Evolutionary conservation across 2,113 vertebrate species (phyloP).

Genomic region (Heptranchias perlo): DNA sequence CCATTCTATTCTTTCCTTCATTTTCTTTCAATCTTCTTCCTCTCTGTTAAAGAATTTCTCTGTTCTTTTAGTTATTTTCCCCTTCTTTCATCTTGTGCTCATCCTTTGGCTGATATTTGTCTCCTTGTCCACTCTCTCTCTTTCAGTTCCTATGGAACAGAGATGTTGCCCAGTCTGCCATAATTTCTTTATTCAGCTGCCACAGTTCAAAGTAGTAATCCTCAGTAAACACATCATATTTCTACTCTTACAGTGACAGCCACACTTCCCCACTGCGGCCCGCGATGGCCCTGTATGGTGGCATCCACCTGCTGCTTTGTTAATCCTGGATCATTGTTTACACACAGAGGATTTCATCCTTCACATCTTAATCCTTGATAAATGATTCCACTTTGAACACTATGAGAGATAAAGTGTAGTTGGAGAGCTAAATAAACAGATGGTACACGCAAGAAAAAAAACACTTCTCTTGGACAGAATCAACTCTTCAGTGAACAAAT

Average conservation of each 20-base stretch:
- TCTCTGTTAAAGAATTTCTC: neutral
- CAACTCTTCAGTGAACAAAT: neutral
- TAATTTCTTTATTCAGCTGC: neutral
- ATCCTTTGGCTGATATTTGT: neutral
- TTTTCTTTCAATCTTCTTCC: neutral
- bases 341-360: neutral
- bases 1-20: neutral
- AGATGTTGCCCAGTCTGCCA: neutral
- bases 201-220: neutral
- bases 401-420: neutral
- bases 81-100: neutral
- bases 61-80: neutral
- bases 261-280: neutral
- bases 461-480: neutral
- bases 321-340: constrained; percentile 27
- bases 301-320: neutral
- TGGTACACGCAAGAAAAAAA: neutral
- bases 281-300: neutral
- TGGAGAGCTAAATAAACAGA: neutral
- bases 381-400: constrained; percentile 4
- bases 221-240: neutral
- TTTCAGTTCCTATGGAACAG: neutral
- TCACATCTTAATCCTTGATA: constrained; percentile 15
- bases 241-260: neutral
- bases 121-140: neutral